These are phyloP conservation scores for Galbula dea DNA, from an alignment of 2,113 vertebrate species.

Conservation along the genomic window DNA sequence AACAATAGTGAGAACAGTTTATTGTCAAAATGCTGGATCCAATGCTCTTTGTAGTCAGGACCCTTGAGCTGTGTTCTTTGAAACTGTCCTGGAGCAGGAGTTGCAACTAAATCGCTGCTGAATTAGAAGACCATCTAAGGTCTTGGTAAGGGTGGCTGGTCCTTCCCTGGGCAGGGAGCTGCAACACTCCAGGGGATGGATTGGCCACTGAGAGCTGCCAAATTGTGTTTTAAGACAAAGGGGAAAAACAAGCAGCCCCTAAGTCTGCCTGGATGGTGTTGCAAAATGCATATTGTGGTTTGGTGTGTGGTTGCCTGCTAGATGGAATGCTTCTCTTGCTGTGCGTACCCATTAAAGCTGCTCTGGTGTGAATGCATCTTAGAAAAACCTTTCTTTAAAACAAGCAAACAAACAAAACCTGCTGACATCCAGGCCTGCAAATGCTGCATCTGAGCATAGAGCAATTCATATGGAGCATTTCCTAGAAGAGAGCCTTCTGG, in stretches of 20 bases:
- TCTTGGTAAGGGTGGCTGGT: neutral
- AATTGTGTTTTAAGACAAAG: constrained; percentile 19
- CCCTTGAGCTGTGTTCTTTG: constrained; percentile 4
- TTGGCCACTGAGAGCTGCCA: neutral
- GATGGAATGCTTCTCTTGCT: neutral
- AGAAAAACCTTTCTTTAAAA: neutral
- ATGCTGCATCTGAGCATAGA: neutral
- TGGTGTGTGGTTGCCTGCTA: neutral
- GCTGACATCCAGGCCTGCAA: neutral
- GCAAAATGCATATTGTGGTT: neutral
- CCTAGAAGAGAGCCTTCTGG: neutral
- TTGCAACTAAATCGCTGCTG: neutral
- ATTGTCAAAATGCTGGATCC: neutral
- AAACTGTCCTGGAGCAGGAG: constrained; percentile 13
- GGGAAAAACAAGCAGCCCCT: neutral
- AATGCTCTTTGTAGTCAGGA: neutral
- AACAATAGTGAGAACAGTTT: constrained; percentile 11
- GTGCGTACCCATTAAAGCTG: neutral
- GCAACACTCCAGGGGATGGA: neutral
- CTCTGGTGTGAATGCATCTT: neutral
- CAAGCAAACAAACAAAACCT: neutral
- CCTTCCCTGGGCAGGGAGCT: constrained; percentile 14
- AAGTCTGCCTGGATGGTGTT: neutral
- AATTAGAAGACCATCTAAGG: constrained; percentile 28
- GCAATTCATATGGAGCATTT: neutral